phyloP scores from a whole-genome alignment of 2,113 vertebrate species.

The Dolichallabes microphthalmus region DNA sequence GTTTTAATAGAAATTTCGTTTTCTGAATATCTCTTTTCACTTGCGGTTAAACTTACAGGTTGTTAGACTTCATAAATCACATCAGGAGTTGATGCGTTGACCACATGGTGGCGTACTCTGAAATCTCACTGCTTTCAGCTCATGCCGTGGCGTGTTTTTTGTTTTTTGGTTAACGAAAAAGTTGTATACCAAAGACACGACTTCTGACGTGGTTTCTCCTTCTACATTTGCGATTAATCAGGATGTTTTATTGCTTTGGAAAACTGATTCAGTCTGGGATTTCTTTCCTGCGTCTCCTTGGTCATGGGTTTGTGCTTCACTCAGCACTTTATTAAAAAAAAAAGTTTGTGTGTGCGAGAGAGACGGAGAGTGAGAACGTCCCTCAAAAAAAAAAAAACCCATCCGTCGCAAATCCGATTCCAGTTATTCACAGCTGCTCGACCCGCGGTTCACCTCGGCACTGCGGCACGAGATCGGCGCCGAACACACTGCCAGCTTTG shows the following conservation, averaged over 20 bases:
- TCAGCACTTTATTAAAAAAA: neutral
- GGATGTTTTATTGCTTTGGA: neutral
- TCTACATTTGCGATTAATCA: neutral
- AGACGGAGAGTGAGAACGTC: neutral
- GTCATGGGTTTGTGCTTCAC: constrained; percentile 1
- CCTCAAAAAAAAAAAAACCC: neutral
- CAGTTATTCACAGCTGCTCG: constrained; percentile 61
- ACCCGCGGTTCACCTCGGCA: constrained; percentile 59
- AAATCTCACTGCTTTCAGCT: neutral
- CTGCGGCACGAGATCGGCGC: constrained; percentile 36
- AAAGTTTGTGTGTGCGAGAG: neutral
- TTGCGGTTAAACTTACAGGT: neutral
- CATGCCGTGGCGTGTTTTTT: neutral
- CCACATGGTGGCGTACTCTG: neutral
- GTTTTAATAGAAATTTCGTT: neutral
- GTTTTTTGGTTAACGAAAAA: neutral
- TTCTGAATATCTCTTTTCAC: too few species aligned
- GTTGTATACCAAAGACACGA: neutral
- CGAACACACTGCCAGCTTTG: constrained; percentile 49
- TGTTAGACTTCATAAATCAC: neutral
- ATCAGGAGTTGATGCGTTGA: neutral
- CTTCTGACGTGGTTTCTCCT: neutral
- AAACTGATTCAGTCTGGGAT: neutral
- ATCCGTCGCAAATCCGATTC: neutral
- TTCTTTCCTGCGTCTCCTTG: neutral